phyloP scores from a whole-genome alignment of 2,888 invertebrate genomes.

The Lycia hirtaria region DNA sequence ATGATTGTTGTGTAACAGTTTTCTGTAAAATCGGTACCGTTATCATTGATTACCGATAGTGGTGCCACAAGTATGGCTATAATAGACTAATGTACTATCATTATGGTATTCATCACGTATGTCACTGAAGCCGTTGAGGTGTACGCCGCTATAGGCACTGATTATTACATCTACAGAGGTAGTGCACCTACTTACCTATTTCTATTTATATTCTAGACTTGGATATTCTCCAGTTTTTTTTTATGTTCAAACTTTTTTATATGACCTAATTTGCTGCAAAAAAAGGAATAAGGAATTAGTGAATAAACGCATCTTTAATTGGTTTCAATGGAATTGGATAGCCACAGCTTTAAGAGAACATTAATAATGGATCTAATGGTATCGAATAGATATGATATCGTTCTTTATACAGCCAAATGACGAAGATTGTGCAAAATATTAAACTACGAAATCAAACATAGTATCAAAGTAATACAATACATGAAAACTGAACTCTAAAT shows the following conservation, averaged over 20 bases:
- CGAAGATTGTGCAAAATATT: too few relatives aligned
- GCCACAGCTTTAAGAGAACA: neutral
- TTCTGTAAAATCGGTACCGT: conserved; percentile 2
- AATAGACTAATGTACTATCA: conserved; percentile 17
- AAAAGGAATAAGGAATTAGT: neutral
- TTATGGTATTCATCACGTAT: conserved; percentile 48
- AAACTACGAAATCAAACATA: too few relatives aligned
- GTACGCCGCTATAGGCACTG: conserved; percentile 52
- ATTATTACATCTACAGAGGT: conserved; percentile 45
- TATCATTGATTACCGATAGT: neutral
- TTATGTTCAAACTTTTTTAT: neutral
- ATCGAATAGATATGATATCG: neutral
- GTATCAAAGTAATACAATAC: too few relatives aligned
- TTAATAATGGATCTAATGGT: neutral
- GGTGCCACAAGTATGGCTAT: neutral
- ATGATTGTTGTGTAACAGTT: conserved; percentile 11
- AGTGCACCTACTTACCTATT: too few relatives aligned
- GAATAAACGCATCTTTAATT: conserved; percentile 1
- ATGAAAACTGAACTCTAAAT: too few relatives aligned
- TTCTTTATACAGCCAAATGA: too few relatives aligned
- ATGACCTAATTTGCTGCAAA: neutral
- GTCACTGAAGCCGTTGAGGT: conserved; percentile 54
- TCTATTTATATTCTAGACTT: conserved; percentile 19
- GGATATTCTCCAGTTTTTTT: conserved; percentile 31
- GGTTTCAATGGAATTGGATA: conserved; percentile 1